These are phyloP conservation scores for Monopterus albus DNA, from an alignment of 2,113 vertebrate species.

Conservation along the genomic window DNA sequence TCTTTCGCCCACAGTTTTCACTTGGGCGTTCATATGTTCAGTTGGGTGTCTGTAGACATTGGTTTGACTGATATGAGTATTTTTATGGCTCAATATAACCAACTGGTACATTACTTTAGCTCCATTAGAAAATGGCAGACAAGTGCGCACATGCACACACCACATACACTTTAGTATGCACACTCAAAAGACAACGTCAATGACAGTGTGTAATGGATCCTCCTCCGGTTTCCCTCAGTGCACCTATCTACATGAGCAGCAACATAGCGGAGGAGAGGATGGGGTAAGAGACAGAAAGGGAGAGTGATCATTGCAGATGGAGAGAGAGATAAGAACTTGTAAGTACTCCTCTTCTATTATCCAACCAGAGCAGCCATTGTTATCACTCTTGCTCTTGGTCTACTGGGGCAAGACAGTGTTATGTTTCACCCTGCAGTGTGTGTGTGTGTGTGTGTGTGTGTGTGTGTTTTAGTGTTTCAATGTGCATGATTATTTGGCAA, in stretches of 20 bases:
- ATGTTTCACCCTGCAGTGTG: conserved; percentile 19
- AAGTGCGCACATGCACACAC: conserved; percentile 1
- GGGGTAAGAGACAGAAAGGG: conserved; percentile 36
- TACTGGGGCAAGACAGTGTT: conserved; percentile 20
- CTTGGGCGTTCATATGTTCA: too few relatives aligned
- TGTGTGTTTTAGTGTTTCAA: conserved; percentile 1
- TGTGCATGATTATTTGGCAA: conserved; percentile 30
- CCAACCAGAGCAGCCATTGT: conserved; percentile 32
- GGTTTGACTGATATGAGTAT: background rate
- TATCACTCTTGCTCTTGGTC: conserved; percentile 42
- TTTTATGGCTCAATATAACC: background rate
- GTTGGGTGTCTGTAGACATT: background rate
- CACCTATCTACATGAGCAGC: conserved; percentile 50
- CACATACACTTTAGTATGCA: conserved; percentile 1
- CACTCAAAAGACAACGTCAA: conserved; percentile 19
- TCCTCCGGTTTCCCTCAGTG: conserved; percentile 54
- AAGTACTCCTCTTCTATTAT: conserved; percentile 65
- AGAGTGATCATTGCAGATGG: conserved; percentile 57
- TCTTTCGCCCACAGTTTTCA: background rate
- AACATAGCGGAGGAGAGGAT: conserved; percentile 13
- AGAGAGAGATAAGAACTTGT: conserved; percentile 64
- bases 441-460: background rate
- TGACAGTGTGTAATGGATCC: conserved; percentile 59
- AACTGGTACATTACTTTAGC: background rate
- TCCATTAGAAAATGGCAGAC: background rate